phyloP scores from a whole-genome alignment of 2,888 invertebrate genomes.

The Polietes domitor region DNA sequence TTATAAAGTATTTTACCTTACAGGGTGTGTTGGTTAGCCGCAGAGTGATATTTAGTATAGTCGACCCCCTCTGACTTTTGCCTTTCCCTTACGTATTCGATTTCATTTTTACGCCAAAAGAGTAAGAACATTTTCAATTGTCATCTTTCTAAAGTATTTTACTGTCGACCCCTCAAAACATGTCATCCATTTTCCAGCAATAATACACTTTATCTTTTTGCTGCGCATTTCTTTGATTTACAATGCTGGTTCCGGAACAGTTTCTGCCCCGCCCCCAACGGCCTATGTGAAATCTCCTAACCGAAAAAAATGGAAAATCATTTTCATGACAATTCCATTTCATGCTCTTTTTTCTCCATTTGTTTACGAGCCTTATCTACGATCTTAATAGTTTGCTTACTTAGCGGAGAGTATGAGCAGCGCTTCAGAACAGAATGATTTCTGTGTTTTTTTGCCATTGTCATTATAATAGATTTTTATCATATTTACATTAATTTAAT shows the following conservation, averaged over 20 bases:
- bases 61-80: too few species aligned
- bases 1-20: too few species aligned
- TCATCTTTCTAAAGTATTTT: too few species aligned
- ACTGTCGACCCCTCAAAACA: too few species aligned
- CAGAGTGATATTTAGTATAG: too few species aligned
- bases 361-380: slow-evolving; percentile 24
- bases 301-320: background rate
- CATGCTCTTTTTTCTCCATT: background rate
- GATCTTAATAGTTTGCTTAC: slow-evolving; percentile 44
- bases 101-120: too few species aligned
- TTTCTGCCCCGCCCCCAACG: background rate
- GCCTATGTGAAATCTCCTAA: background rate
- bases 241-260: slow-evolving; percentile 16
- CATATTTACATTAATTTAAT: slow-evolving; percentile 48
- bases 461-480: slow-evolving; percentile 48
- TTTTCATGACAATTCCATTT: slow-evolving; percentile 32
- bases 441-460: slow-evolving; percentile 18
- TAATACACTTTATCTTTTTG: background rate
- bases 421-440: background rate
- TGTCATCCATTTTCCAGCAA: background rate
- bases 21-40: too few species aligned
- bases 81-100: too few species aligned
- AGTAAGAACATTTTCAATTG: too few species aligned
- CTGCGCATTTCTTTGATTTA: slow-evolving; percentile 15
- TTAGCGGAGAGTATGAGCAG: background rate